Evolutionary conservation across 2,797 vertebrate genomes (phyloP).

Genomic region (Pogonophryne albipinna): DNA sequence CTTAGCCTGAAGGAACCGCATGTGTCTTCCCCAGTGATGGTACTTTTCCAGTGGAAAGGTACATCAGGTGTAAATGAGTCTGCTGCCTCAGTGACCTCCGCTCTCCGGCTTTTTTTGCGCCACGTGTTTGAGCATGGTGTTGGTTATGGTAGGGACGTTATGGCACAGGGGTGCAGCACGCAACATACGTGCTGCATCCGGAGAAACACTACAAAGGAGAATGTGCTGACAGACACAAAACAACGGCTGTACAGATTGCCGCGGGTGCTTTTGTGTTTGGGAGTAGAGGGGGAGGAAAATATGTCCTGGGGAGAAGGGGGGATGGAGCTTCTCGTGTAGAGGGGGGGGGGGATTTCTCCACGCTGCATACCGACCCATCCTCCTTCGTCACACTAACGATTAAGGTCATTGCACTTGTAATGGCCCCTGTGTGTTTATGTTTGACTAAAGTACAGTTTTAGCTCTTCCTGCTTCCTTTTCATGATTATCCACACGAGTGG

Average conservation of each 20-base stretch:
- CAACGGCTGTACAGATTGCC: slow-evolving; percentile 49
- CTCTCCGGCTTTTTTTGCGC: slow-evolving; percentile 5
- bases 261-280: slow-evolving; percentile 65
- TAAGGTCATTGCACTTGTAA: slow-evolving; percentile 54
- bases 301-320: slow-evolving; percentile 55
- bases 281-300: slow-evolving; percentile 47
- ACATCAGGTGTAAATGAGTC: background rate
- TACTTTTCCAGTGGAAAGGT: slow-evolving; percentile 6
- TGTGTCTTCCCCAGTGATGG: background rate
- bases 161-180: slow-evolving; percentile 35
- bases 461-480: slow-evolving; percentile 11
- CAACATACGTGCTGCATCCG: slow-evolving; percentile 73
- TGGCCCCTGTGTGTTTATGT: slow-evolving; percentile 46
- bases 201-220: slow-evolving; percentile 69
- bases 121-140: slow-evolving; percentile 7
- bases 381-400: slow-evolving; percentile 46
- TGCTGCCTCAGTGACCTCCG: background rate
- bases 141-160: slow-evolving; percentile 43
- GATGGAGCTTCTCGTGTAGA: slow-evolving; percentile 29
- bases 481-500: background rate
- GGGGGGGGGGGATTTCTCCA: slow-evolving; percentile 11
- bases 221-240: slow-evolving; percentile 78
- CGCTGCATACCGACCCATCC: slow-evolving; percentile 24
- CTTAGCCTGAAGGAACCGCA: background rate
- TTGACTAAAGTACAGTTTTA: slow-evolving; percentile 28